phyloP scores from a whole-genome alignment of 2,888 invertebrate genomes.

The Koerneria pararmatus region DNA sequence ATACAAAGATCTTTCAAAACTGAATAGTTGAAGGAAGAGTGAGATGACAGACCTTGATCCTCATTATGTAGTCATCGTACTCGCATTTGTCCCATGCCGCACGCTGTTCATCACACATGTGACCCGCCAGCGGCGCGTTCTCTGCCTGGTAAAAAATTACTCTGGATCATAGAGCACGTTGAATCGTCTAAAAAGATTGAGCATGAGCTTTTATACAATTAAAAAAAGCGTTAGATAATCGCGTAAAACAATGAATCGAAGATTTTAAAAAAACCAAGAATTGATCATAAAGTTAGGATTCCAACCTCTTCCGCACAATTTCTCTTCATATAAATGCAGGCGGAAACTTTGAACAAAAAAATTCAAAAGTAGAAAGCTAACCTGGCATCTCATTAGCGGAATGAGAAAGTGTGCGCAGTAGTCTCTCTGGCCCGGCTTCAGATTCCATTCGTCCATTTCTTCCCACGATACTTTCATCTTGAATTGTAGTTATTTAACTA shows the following conservation, averaged over 20 bases:
- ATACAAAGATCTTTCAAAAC: no score
- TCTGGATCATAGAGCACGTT: not conserved
- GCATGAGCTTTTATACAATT: no score
- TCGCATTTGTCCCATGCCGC: slow-evolving; percentile 54
- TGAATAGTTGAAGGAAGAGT: no score
- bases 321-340: no score
- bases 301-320: not conserved
- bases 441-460: slow-evolving; percentile 48
- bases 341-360: no score
- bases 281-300: not conserved
- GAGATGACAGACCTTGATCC: slow-evolving; percentile 52
- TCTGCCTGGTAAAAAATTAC: slow-evolving; percentile 34
- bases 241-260: not conserved
- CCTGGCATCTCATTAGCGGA: slow-evolving; percentile 50
- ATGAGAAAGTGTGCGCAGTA: slow-evolving; percentile 57
- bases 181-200: no score
- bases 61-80: slow-evolving; percentile 54
- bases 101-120: slow-evolving; percentile 46
- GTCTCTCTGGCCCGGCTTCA: slow-evolving; percentile 52
- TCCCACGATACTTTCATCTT: slow-evolving; percentile 46
- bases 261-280: not conserved
- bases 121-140: slow-evolving; percentile 51
- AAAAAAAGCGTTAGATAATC: not conserved
- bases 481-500: slow-evolving; percentile 30
- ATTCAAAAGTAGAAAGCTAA: no score